A percentile compares a stretch with the other conserved stretches of the same genome.
Evolutionary conservation across 1,140 invertebrate species (phyloP).

Genomic region (Aphelenchoides fujianensis): DNA sequence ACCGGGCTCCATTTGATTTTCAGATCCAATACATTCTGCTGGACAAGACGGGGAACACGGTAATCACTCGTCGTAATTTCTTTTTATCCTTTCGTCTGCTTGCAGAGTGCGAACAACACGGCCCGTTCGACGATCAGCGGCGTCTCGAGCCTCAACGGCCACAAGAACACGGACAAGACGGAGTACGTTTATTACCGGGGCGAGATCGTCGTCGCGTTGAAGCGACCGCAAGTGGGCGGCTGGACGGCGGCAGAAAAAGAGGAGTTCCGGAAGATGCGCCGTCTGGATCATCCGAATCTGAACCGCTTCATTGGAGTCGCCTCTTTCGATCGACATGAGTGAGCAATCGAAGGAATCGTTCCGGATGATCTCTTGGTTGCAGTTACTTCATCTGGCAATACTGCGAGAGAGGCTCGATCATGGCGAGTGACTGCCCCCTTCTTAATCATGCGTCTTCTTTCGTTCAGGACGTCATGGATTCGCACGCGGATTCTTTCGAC

Average conservation of each 20-base stretch:
- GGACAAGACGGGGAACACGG: background rate
- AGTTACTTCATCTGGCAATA: too few species aligned
- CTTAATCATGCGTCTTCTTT: background rate
- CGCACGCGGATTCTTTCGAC: conserved; percentile 8
- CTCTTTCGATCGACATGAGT: too few species aligned
- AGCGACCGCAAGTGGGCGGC: background rate
- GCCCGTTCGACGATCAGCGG: too few species aligned
- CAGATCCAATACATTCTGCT: background rate
- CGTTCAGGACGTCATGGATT: conserved; percentile 16
- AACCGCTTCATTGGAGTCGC: conserved; percentile 7
- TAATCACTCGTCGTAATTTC: too few species aligned
- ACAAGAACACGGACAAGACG: background rate
- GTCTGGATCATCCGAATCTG: background rate
- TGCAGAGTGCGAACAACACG: too few species aligned
- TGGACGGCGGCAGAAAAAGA: conserved; percentile 1
- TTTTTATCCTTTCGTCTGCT: too few species aligned
- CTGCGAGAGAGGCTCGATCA: conserved; percentile 14
- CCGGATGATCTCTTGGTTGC: too few species aligned
- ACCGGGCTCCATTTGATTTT: too few species aligned
- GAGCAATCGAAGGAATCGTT: too few species aligned
- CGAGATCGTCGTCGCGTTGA: background rate
- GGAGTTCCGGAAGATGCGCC: conserved; percentile 5
- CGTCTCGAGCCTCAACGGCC: too few species aligned
- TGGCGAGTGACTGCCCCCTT: background rate
- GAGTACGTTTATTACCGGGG: background rate